These are phyloP conservation scores for Otus sunia DNA, from an alignment of 2,113 vertebrate genomes.

Conservation along the genomic window DNA sequence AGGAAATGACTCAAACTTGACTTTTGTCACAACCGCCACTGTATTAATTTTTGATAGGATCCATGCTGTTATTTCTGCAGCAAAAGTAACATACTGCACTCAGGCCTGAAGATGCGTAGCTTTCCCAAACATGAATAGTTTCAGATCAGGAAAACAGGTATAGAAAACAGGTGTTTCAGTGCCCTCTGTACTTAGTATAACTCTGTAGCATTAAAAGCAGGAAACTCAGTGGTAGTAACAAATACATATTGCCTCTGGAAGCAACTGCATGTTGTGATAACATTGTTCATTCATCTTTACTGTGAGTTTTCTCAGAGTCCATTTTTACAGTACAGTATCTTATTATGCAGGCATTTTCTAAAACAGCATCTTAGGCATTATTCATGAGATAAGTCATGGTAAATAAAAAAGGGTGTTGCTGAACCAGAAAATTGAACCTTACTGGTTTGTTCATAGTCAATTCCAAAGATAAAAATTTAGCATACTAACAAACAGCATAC, in stretches of 20 bases:
- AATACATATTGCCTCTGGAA: background rate
- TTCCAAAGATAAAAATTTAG: background rate
- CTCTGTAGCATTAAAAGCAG: background rate
- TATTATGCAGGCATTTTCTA: background rate
- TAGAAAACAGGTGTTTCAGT: background rate
- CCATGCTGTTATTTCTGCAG: background rate
- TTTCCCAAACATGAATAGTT: background rate
- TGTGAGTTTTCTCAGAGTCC: background rate
- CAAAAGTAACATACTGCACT: rapidly evolving
- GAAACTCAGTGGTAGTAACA: background rate
- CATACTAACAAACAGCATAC: background rate
- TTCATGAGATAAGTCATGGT: background rate
- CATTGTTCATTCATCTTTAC: background rate
- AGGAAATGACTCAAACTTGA: background rate
- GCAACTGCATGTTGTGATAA: background rate
- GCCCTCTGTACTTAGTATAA: background rate
- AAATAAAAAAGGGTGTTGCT: background rate
- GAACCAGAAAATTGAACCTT: slow-evolving; percentile 12
- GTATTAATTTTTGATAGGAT: background rate
- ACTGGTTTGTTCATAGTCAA: background rate
- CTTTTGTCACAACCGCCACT: background rate
- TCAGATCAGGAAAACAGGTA: background rate
- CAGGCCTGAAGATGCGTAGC: background rate
- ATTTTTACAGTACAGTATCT: background rate
- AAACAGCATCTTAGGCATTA: background rate